phyloP scores from a whole-genome alignment of 2,797 vertebrate genomes.

The Sorex maritimensis region DNA sequence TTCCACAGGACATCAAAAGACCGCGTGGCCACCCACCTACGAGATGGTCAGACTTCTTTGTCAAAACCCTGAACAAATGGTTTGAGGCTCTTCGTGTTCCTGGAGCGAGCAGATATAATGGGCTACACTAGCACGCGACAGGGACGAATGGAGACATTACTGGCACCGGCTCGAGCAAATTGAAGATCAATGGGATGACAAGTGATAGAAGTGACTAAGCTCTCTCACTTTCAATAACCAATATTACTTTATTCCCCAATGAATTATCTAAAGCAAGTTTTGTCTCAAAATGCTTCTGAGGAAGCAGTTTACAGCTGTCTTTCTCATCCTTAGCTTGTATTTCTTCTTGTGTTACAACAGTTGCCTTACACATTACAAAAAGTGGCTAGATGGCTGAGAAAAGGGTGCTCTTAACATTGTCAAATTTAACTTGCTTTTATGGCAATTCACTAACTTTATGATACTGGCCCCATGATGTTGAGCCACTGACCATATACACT shows the following conservation, averaged over 20 bases:
- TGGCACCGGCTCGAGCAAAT: too few relatives aligned
- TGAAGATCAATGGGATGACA: too few relatives aligned
- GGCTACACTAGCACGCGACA: too few relatives aligned
- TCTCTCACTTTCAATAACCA: not conserved
- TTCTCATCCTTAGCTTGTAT: not conserved
- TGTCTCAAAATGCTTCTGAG: conserved; percentile 4
- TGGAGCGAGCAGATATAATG: too few relatives aligned
- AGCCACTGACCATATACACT: conserved; percentile 7
- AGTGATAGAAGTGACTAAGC: not conserved
- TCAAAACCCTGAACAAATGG: too few relatives aligned
- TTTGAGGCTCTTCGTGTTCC: too few relatives aligned
- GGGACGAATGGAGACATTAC: too few relatives aligned
- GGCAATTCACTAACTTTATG: conserved; percentile 45
- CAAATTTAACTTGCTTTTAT: conserved; percentile 49
- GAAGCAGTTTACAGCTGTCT: conserved; percentile 52
- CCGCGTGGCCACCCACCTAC: too few relatives aligned
- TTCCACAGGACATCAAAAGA: too few relatives aligned
- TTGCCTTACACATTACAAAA: conserved; percentile 10
- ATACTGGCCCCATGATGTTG: not conserved
- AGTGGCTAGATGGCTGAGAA: conserved; percentile 18
- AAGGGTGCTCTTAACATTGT: conserved; percentile 26
- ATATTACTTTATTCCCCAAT: conserved; percentile 4
- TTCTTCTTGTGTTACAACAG: conserved; percentile 64
- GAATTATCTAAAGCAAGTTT: not conserved
- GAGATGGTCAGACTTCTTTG: too few relatives aligned